Evolutionary conservation across 2,888 invertebrate species (phyloP).

Genomic region (Cepaea hortensis): DNA sequence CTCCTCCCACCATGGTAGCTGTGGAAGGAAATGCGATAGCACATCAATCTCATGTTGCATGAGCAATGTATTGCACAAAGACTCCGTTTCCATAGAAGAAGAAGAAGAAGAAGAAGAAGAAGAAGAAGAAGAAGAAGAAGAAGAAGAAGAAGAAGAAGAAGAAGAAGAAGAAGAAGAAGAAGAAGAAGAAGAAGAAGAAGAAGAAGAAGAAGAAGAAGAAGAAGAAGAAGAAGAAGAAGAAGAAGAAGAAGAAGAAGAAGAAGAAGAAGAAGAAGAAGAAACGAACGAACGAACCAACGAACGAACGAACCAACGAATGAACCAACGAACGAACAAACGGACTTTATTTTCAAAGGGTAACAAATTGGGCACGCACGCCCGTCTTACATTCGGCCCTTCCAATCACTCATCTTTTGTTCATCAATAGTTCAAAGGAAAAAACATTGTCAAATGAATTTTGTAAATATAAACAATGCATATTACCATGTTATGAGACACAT

Average conservation of each 20-base stretch:
- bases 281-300: no score
- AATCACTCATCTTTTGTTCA: no score
- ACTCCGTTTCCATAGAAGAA: not conserved
- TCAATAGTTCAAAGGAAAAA: no score
- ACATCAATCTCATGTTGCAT: not conserved
- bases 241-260: not conserved
- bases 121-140: not conserved
- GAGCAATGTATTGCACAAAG: not conserved
- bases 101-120: not conserved
- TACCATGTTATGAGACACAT: no score
- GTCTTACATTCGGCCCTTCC: no score
- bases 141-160: not conserved
- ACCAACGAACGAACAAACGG: no score
- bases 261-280: not conserved
- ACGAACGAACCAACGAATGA: no score
- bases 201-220: not conserved
- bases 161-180: not conserved
- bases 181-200: not conserved
- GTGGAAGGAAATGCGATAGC: not conserved
- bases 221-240: not conserved
- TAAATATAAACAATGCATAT: no score
- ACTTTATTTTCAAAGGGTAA: no score
- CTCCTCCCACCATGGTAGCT: conserved; percentile 55
- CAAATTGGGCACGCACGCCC: no score
- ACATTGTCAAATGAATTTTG: no score